These are phyloP conservation scores for Lethrus apterus DNA, from an alignment of 1,140 invertebrate genomes.

Conservation along the genomic window DNA sequence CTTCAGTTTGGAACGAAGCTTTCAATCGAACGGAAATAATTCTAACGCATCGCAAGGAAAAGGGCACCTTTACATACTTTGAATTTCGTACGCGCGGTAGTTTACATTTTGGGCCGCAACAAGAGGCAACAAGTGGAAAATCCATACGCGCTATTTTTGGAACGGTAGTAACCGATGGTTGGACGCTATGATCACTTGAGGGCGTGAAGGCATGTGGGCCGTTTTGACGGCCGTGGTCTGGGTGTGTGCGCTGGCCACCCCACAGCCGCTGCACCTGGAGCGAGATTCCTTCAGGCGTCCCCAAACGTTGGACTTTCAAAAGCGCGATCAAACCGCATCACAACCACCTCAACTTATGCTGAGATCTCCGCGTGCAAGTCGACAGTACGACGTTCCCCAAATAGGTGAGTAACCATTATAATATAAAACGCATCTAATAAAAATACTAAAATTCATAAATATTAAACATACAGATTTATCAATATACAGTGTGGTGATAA, in stretches of 20 bases:
- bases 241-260: constrained; percentile 39
- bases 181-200: constrained; percentile 14
- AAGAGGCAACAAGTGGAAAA: constrained; percentile 33
- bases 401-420: constrained; percentile 62
- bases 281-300: constrained; percentile 28
- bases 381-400: constrained; percentile 62
- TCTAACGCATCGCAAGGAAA: no score
- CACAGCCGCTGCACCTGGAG: constrained; percentile 35
- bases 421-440: no score
- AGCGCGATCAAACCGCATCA: constrained; percentile 19
- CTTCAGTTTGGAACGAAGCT: no score
- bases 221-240: constrained; percentile 36
- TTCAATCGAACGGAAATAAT: no score
- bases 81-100: background rate
- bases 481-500: no score
- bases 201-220: constrained; percentile 36
- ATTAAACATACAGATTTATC: no score
- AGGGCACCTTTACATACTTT: background rate
- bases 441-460: no score
- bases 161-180: constrained; percentile 6
- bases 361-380: constrained; percentile 52
- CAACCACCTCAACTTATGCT: constrained; percentile 54
- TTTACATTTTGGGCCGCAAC: no score
- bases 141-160: constrained; percentile 3
- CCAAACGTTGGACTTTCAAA: constrained; percentile 15